Percentiles rank a stretch among this genome's conserved stretches.
Evolutionary conservation across 2,888 invertebrate species (phyloP).

Genomic region (Nomada fabriciana): DNA sequence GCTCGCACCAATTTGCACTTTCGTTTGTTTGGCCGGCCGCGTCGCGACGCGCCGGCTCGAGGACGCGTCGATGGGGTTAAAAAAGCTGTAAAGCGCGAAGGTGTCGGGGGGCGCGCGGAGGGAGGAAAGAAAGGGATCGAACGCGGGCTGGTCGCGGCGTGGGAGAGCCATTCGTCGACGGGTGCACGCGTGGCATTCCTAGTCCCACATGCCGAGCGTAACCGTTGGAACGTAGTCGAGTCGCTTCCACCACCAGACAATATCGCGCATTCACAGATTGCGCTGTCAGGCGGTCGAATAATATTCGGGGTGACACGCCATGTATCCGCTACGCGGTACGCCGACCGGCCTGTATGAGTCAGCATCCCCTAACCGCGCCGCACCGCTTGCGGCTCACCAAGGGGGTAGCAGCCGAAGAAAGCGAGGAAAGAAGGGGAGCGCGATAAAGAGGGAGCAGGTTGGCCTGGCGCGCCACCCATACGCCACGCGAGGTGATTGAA

Average conservation of each 20-base stretch:
- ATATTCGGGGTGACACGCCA: constrained; percentile 80
- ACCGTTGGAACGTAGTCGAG: constrained; percentile 48
- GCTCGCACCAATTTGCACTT: constrained; percentile 69
- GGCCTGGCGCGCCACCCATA: background rate
- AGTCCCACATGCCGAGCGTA: constrained; percentile 59
- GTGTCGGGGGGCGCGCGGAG: too few relatives aligned
- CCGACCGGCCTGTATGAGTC: constrained; percentile 75
- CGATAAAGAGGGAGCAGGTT: constrained; percentile 33
- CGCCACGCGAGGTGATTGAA: background rate
- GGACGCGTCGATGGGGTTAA: too few relatives aligned
- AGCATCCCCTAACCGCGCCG: constrained; percentile 75
- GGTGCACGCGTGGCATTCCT: constrained; percentile 65
- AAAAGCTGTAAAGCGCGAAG: too few relatives aligned
- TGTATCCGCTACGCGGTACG: constrained; percentile 71
- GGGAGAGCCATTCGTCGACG: background rate
- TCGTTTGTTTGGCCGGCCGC: constrained; percentile 58
- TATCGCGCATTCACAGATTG: constrained; percentile 82
- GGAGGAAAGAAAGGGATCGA: background rate
- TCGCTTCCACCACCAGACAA: constrained; percentile 66
- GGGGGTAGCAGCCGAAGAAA: constrained; percentile 46
- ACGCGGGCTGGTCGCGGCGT: background rate
- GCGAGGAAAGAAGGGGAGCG: constrained; percentile 47
- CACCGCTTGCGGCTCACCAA: constrained; percentile 38
- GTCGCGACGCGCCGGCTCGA: too few relatives aligned
- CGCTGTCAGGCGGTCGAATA: constrained; percentile 80